A percentile compares a stretch with the other conserved stretches of the same genome.
Evolutionary conservation across 2,888 invertebrate species (phyloP).

Genomic region (Nemotelus nigrinus): DNA sequence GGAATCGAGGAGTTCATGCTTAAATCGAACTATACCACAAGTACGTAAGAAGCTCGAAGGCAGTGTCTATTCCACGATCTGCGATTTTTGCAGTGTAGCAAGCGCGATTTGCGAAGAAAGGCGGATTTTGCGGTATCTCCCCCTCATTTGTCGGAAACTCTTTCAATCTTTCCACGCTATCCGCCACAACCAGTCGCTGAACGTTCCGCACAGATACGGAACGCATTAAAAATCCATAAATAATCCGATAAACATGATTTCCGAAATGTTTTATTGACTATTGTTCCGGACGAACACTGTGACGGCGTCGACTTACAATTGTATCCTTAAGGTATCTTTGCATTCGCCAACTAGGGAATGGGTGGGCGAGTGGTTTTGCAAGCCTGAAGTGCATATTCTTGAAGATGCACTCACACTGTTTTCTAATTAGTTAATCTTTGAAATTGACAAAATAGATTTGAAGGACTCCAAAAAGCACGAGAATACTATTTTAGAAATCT

Average conservation of each 20-base stretch:
- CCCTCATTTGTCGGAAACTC: constrained; percentile 51
- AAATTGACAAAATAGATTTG: too few species aligned
- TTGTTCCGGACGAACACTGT: constrained; percentile 56
- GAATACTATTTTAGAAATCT: too few species aligned
- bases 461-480: too few species aligned
- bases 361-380: too few species aligned
- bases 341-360: background rate
- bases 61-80: background rate
- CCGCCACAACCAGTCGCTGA: constrained; percentile 30
- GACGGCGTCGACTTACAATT: constrained; percentile 14
- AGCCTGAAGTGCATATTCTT: too few species aligned
- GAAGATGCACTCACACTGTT: too few species aligned
- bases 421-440: too few species aligned
- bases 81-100: background rate
- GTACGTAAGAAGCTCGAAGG: background rate
- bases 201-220: constrained; percentile 59
- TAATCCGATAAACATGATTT: constrained; percentile 66
- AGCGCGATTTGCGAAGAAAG: constrained; percentile 28
- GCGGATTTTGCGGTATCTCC: constrained; percentile 50
- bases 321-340: constrained; percentile 29
- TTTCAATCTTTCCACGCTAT: constrained; percentile 50
- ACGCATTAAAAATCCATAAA: constrained; percentile 66
- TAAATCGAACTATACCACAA: background rate
- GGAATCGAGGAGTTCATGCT: background rate
- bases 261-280: constrained; percentile 66